These are phyloP conservation scores for Teleiodes luculella DNA, from an alignment of 2,888 invertebrate species.

Conservation along the genomic window DNA sequence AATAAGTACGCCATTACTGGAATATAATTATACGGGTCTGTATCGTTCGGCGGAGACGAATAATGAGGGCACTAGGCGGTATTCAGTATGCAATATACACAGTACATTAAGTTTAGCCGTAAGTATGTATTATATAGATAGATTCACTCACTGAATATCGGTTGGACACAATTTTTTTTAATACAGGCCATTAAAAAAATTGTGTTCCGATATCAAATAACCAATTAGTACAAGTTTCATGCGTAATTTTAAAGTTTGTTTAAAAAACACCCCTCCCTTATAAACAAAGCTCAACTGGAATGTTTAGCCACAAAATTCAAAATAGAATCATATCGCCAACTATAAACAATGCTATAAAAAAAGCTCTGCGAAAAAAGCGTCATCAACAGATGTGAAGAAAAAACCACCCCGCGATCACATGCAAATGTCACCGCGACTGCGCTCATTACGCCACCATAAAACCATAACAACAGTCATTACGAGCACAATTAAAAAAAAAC, in stretches of 20 bases:
- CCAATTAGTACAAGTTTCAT: too few relatives aligned
- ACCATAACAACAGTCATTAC: slow-evolving; percentile 76
- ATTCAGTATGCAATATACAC: not conserved
- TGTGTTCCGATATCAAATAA: too few relatives aligned
- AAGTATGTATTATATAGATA: too few relatives aligned
- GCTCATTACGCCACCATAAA: slow-evolving; percentile 72
- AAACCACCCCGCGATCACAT: slow-evolving; percentile 65
- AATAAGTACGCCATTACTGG: slow-evolving; percentile 15
- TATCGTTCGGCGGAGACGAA: slow-evolving; percentile 17
- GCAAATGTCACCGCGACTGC: slow-evolving; percentile 69
- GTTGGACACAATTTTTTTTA: too few relatives aligned
- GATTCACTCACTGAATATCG: too few relatives aligned
- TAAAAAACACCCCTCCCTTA: slow-evolving; percentile 59
- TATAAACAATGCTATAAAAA: slow-evolving; percentile 62
- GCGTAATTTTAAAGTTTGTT: too few relatives aligned
- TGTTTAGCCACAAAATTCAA: slow-evolving; percentile 72
- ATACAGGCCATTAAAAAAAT: too few relatives aligned
- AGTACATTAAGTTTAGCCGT: not conserved
- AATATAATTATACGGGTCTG: slow-evolving; percentile 14
- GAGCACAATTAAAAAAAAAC: slow-evolving; percentile 74
- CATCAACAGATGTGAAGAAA: slow-evolving; percentile 65
- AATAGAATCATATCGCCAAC: slow-evolving; percentile 64
- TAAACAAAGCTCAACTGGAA: slow-evolving; percentile 69
- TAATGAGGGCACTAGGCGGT: not conserved
- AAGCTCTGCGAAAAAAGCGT: slow-evolving; percentile 61